Percentiles rank a stretch among this genome's conserved stretches.
Conservation (phyloP, 2,113 vertebrate species). For the Bubo bubo region DNA sequence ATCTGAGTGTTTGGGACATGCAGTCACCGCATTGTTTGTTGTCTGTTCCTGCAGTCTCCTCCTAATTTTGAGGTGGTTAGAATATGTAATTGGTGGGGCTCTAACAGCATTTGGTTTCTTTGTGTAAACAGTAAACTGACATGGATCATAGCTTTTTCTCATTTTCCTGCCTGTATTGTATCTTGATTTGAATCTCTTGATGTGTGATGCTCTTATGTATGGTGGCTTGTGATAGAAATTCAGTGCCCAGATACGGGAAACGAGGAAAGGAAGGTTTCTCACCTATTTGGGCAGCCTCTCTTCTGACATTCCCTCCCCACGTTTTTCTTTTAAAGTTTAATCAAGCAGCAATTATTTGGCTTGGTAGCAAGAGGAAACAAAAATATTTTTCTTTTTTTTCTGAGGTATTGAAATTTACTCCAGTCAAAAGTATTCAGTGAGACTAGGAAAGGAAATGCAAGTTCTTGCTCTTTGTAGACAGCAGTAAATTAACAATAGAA, state of each 20-base stretch:
- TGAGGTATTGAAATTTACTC: neutral
- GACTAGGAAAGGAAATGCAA: neutral
- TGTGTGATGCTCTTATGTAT: neutral
- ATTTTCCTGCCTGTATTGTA: neutral
- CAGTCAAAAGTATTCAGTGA: neutral
- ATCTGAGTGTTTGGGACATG: neutral
- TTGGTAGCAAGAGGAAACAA: neutral
- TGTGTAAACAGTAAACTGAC: neutral
- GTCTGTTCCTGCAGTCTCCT: neutral
- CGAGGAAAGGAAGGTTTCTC: neutral
- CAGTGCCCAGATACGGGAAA: neutral
- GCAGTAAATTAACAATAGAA: neutral
- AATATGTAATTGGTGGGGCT: neutral
- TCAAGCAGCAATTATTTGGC: neutral
- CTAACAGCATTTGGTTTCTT: neutral
- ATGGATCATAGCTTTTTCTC: neutral
- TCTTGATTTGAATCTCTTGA: neutral
- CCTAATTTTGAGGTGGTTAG: neutral
- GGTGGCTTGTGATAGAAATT: neutral
- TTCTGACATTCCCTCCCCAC: neutral
- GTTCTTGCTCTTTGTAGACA: neutral
- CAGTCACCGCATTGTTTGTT: neutral
- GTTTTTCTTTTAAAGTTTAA: neutral
- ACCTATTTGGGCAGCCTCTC: neutral
- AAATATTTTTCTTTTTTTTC: neutral